These are phyloP conservation scores for Pygocentrus nattereri DNA, from an alignment of 2,797 vertebrate genomes.

Conservation along the genomic window DNA sequence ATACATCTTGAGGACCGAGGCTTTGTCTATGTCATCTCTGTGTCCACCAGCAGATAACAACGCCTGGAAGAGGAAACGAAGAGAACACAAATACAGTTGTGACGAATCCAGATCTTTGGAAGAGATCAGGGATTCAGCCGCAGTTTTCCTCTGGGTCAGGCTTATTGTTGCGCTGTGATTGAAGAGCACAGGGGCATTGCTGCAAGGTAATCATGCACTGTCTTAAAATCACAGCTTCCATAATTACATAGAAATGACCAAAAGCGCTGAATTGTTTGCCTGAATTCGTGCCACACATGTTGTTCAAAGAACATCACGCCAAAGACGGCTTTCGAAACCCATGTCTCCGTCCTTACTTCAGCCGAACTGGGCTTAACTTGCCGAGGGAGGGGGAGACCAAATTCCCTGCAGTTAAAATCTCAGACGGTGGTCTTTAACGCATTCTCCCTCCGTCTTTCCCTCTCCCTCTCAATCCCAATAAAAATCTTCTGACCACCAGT, in stretches of 20 bases:
- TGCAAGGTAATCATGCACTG: not conserved
- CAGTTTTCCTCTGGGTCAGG: constrained; percentile 17
- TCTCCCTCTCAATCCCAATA: constrained; percentile 79
- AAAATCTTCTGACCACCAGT: constrained; percentile 85
- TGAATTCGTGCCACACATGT: not conserved
- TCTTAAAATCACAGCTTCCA: not conserved
- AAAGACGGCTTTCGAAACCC: constrained; percentile 3
- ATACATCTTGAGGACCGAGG: constrained; percentile 52
- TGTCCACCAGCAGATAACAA: constrained; percentile 51
- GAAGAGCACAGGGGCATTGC: constrained; percentile 15
- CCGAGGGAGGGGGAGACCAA: constrained; percentile 69
- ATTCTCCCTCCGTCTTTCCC: constrained; percentile 73
- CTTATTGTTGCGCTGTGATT: constrained; percentile 18
- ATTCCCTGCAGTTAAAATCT: constrained; percentile 84
- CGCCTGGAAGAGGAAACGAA: constrained; percentile 53
- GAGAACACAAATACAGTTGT: constrained; percentile 33
- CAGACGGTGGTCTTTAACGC: constrained; percentile 85
- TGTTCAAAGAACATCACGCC: not conserved
- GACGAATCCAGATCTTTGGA: constrained; percentile 39
- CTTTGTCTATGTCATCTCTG: constrained; percentile 45
- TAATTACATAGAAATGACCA: constrained; percentile 4
- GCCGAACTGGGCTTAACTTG: constrained; percentile 60
- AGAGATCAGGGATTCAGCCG: constrained; percentile 31
- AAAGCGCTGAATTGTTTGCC: not conserved
- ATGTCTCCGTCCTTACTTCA: constrained; percentile 8